Conservation (phyloP, 1,140 invertebrate species). For the Tachypleus tridentatus region DNA sequence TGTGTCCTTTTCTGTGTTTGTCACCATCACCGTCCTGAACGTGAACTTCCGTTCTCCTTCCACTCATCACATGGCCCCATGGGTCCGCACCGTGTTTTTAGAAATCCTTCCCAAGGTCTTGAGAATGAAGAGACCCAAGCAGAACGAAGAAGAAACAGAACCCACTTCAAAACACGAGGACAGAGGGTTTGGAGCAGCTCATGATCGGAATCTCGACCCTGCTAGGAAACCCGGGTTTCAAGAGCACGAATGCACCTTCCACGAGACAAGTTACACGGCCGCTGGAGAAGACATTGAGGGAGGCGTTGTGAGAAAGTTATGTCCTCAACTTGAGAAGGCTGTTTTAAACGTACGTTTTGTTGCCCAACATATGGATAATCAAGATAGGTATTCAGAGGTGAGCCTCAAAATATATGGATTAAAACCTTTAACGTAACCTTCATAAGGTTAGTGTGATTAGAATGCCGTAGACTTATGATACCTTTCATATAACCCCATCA, state of each 20-base stretch:
- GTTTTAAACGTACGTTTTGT: constrained; percentile 90
- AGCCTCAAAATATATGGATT: constrained; percentile 21
- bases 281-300: too few species aligned
- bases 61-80: constrained; percentile 81
- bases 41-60: constrained; percentile 97
- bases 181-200: too few species aligned
- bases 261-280: too few species aligned
- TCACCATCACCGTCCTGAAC: constrained; percentile 94
- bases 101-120: constrained; percentile 66
- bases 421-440: too few species aligned
- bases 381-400: constrained; percentile 86
- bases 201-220: too few species aligned
- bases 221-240: too few species aligned
- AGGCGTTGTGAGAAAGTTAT: too few species aligned
- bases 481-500: too few species aligned
- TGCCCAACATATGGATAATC: constrained; percentile 80
- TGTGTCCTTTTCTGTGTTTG: constrained; percentile 91
- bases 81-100: constrained; percentile 76
- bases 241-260: too few species aligned
- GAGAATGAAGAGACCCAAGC: constrained; percentile 47
- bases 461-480: too few species aligned
- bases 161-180: too few species aligned
- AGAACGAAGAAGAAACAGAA: background rate
- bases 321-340: constrained; percentile 70
- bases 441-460: too few species aligned